Conservation (phyloP, 2,113 vertebrate species). For the Bungarus multicinctus region DNA sequence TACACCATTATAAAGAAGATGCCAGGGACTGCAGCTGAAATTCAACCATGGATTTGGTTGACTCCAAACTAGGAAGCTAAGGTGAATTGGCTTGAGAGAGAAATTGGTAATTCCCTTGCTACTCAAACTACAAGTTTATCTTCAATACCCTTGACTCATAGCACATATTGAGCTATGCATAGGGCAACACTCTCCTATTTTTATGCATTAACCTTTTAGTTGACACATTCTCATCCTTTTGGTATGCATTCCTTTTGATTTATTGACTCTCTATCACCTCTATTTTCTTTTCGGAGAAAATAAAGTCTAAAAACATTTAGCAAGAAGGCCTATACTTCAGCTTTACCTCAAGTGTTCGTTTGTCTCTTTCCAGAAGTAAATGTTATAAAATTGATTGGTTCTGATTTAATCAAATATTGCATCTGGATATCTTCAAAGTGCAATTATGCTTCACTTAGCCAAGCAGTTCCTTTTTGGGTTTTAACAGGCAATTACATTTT, state of each 20-base stretch:
- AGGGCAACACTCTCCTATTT: not conserved
- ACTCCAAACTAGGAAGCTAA: not conserved
- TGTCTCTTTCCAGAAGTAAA: not conserved
- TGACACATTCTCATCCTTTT: not conserved
- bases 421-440: not conserved
- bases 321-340: not conserved
- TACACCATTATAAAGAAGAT: not conserved
- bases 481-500: not conserved
- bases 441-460: not conserved
- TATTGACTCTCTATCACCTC: not conserved
- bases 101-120: not conserved
- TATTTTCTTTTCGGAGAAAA: not conserved
- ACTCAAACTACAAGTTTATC: not conserved
- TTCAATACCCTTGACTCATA: too few species aligned
- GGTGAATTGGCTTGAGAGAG: not conserved
- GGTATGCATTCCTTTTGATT: not conserved
- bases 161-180: not conserved
- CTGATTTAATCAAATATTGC: not conserved
- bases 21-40: not conserved
- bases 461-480: not conserved
- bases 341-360: not conserved
- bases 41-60: not conserved
- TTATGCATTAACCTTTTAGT: not conserved
- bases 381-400: not conserved
- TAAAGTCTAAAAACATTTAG: not conserved